Conservation (phyloP, 64 coral and sea anemone species). For the Actinia equina region DNA sequence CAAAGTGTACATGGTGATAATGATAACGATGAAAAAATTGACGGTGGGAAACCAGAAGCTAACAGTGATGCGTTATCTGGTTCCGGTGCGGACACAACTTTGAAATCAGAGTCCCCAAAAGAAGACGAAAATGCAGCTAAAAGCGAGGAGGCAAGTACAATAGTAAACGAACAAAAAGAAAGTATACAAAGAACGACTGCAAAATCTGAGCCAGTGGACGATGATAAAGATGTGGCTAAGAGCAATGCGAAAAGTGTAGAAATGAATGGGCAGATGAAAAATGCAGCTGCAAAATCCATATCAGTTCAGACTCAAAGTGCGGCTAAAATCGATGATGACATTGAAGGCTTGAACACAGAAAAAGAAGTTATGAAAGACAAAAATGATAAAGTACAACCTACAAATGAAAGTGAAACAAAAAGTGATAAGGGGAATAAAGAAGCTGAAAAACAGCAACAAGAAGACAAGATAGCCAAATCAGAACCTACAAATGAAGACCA, state of each 20-base stretch:
- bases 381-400: no score
- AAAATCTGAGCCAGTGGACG: neutral
- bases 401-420: no score
- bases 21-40: conserved; percentile 1
- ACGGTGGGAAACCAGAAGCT: neutral
- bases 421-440: no score
- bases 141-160: neutral
- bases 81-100: neutral
- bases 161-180: neutral
- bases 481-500: neutral
- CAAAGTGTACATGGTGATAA: neutral
- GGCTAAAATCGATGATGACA: neutral
- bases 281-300: neutral
- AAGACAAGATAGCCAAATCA: neutral
- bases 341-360: neutral
- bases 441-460: neutral
- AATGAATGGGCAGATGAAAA: neutral
- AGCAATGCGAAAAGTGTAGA: neutral
- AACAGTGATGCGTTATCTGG: neutral
- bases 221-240: no score
- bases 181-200: neutral
- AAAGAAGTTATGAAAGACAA: no score
- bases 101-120: neutral
- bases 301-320: neutral
- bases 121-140: neutral